These are phyloP conservation scores for Liodrosophila aerea DNA, from an alignment of 2,888 invertebrate species.

Conservation along the genomic window DNA sequence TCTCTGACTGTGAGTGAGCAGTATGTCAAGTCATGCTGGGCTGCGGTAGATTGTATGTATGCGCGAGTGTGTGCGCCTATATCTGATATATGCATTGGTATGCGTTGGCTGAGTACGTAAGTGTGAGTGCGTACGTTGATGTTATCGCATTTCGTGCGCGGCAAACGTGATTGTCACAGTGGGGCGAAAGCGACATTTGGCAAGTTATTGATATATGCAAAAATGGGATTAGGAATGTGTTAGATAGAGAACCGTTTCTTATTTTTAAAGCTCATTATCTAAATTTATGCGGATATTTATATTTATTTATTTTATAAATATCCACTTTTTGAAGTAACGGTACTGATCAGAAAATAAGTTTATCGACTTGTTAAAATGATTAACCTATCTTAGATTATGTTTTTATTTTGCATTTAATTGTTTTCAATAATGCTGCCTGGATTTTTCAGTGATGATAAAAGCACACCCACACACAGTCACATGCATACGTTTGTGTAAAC, in stretches of 20 bases:
- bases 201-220: neutral
- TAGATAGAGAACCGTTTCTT: too few relatives aligned
- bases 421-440: neutral
- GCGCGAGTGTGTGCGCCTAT: conserved; percentile 13
- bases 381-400: too few relatives aligned
- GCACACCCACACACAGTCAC: neutral
- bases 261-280: too few relatives aligned
- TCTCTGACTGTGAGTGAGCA: conserved; percentile 11
- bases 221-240: too few relatives aligned
- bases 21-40: conserved; percentile 49
- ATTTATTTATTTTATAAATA: too few relatives aligned
- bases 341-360: too few relatives aligned
- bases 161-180: conserved; percentile 71
- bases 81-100: conserved; percentile 24
- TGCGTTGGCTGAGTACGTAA: conserved; percentile 25
- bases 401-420: neutral
- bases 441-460: neutral
- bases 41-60: conserved; percentile 34
- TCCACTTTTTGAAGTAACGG: too few relatives aligned
- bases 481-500: neutral
- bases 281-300: too few relatives aligned
- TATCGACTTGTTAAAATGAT: too few relatives aligned
- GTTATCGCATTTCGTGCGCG: conserved; percentile 70
- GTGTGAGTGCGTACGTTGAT: conserved; percentile 43
- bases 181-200: conserved; percentile 16